Evolutionary conservation across 2,113 vertebrate genomes (phyloP).

Genomic region (Bungarus multicinctus): DNA sequence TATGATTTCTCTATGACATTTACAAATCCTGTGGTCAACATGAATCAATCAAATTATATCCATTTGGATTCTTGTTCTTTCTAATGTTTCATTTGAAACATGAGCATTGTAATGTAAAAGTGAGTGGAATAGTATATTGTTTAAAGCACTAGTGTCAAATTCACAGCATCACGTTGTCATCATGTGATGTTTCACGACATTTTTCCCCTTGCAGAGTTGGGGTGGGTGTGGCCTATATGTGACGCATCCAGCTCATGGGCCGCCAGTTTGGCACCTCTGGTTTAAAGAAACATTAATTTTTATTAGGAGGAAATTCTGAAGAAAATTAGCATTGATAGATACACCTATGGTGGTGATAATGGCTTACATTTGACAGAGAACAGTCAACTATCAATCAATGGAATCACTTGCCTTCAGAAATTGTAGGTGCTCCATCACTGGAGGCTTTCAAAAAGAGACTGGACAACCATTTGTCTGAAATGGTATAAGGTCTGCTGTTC

Average conservation of each 20-base stretch:
- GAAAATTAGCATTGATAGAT: not conserved
- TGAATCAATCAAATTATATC: not conserved
- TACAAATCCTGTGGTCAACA: not conserved
- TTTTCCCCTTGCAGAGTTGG: too few species aligned
- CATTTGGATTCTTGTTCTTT: not conserved
- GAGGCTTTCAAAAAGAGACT: not conserved
- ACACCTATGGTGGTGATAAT: not conserved
- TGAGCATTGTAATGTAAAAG: not conserved
- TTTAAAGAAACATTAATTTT: conserved; percentile 15
- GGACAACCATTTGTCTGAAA: not conserved
- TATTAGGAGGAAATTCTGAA: not conserved
- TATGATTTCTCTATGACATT: not conserved
- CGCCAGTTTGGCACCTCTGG: too few species aligned
- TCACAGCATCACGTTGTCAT: too few species aligned
- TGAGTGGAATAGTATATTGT: not conserved
- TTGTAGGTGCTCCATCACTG: not conserved
- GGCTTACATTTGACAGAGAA: not conserved
- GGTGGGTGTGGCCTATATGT: too few species aligned
- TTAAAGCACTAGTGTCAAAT: not conserved
- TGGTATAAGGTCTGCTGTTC: not conserved
- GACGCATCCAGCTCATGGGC: too few species aligned
- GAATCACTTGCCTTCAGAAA: not conserved
- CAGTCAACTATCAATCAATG: not conserved
- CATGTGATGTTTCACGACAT: too few species aligned
- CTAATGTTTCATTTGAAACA: not conserved